phyloP scores from a whole-genome alignment of 2,797 vertebrate genomes.

The Hipposideros larvatus region DNA sequence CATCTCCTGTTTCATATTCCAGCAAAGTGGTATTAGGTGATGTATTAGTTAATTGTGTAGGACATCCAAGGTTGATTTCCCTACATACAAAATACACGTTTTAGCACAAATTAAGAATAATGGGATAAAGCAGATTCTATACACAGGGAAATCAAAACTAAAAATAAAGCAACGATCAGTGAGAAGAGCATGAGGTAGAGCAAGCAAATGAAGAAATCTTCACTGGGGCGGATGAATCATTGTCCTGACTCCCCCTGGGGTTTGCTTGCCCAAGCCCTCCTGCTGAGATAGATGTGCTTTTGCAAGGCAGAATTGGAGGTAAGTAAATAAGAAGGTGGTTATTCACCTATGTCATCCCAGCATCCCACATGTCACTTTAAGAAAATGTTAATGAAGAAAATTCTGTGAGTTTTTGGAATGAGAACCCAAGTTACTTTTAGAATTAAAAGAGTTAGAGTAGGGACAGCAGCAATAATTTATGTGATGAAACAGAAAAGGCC shows the following conservation, averaged over 20 bases:
- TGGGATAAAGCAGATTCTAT: background rate
- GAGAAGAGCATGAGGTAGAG: conserved; percentile 8
- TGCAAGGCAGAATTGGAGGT: conserved; percentile 1
- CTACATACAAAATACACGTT: background rate
- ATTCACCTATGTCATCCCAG: conserved; percentile 68
- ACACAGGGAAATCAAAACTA: background rate
- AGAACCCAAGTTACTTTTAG: conserved; percentile 84
- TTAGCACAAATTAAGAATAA: conserved; percentile 9
- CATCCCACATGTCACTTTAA: conserved; percentile 73
- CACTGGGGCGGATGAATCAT: background rate
- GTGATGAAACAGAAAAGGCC: conserved; percentile 64
- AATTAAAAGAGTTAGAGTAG: conserved; percentile 59
- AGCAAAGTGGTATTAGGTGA: background rate
- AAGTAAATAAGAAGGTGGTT: background rate
- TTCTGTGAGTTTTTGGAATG: conserved; percentile 81
- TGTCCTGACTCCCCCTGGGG: background rate
- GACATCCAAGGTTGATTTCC: background rate
- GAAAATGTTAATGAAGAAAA: conserved; percentile 81
- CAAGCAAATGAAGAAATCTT: conserved; percentile 9
- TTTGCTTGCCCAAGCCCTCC: background rate
- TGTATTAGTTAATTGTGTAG: background rate
- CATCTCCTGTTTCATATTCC: background rate
- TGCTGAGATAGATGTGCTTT: conserved; percentile 22
- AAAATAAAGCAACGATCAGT: background rate
- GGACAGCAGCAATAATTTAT: background rate